Base-by-base conservation (phyloP, 2,888 invertebrate species). In the Leucophora obtusa region DNA sequence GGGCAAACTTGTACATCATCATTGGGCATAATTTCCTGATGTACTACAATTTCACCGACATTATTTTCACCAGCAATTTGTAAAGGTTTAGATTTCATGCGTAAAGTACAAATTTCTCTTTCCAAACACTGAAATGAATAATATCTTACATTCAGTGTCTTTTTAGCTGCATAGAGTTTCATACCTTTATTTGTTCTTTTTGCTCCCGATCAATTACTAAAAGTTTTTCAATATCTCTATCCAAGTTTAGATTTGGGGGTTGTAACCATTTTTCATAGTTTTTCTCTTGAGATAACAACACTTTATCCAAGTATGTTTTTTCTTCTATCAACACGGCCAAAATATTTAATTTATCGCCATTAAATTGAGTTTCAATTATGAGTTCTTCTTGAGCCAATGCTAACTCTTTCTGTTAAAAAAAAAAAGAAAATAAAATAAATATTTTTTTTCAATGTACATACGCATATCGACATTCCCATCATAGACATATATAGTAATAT, bases 271-370 rank as follows among this genome's bases (percentile, higher is more conserved):
- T 87, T 43, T 73, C 83, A 56, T 83, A 87, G 81, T 87, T 86
- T n/a, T 85, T 85, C 10, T 86, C 85, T 85, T 92, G 92, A 24
- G 85, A 82, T 15, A 87, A 87, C 14, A 92, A 83, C 6, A 91
- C 74, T 56, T 90, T 90, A 2, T 86, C 85, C n/a, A 93, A 84
- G 68, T 91, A 90, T 3, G 90, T 88, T 82, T 91, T 91, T 83
- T 93, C 93, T 63, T 91, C 91, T 56, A 91, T 91, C 33, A 93
- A 87, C n/a, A 92, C 87, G 0, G 91, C 90, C 7, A 93, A 81
- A 15, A 93, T 88, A 84, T 92, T 92, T 38, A 92, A 83, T 80
- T 92, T 92, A 73, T 92, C 91, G 0, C 93, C 92, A 82, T 93
- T 92, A 38, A 91, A 90, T 79, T 91, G 91, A 3, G 92, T 91